phyloP scores from a whole-genome alignment of 2,113 vertebrate genomes.

The Oryzias celebensis region DNA sequence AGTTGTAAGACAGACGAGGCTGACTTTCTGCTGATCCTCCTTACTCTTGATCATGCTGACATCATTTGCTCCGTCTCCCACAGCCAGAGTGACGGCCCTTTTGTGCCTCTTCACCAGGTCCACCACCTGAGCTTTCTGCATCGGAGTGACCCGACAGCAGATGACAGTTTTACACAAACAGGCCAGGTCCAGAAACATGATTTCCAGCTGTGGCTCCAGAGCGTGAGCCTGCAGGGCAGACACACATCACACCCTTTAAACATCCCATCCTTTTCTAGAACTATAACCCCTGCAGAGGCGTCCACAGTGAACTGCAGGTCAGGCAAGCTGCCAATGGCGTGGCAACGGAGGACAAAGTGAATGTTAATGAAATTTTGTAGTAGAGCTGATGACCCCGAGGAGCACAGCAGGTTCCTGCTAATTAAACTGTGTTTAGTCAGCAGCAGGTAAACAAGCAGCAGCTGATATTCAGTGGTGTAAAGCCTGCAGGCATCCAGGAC shows the following conservation, averaged over 20 bases:
- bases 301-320: slow-evolving; percentile 7
- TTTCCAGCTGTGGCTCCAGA: slow-evolving; percentile 78
- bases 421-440: slow-evolving; percentile 38
- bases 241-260: slow-evolving; percentile 27
- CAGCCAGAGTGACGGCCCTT: slow-evolving; percentile 78
- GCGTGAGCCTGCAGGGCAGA: slow-evolving; percentile 68
- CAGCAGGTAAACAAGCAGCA: slow-evolving; percentile 21
- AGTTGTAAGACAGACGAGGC: no score
- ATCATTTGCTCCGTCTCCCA: slow-evolving; percentile 84
- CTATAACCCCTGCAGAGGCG: slow-evolving; percentile 25
- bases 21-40: slow-evolving; percentile 4
- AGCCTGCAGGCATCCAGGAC: background rate
- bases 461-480: background rate
- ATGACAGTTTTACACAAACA: slow-evolving; percentile 82
- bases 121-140: slow-evolving; percentile 84
- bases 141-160: slow-evolving; percentile 81
- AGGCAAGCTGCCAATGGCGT: slow-evolving; percentile 1
- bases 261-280: slow-evolving; percentile 1
- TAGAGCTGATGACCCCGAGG: slow-evolving; percentile 40
- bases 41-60: slow-evolving; percentile 87
- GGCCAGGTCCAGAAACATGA: slow-evolving; percentile 77
- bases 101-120: slow-evolving; percentile 82
- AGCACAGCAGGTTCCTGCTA: slow-evolving; percentile 46
- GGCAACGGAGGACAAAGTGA: slow-evolving; percentile 36
- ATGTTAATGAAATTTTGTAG: slow-evolving; percentile 62